phyloP scores from a whole-genome alignment of 1,140 invertebrate genomes.

The Schlechtendalia chinensis region DNA sequence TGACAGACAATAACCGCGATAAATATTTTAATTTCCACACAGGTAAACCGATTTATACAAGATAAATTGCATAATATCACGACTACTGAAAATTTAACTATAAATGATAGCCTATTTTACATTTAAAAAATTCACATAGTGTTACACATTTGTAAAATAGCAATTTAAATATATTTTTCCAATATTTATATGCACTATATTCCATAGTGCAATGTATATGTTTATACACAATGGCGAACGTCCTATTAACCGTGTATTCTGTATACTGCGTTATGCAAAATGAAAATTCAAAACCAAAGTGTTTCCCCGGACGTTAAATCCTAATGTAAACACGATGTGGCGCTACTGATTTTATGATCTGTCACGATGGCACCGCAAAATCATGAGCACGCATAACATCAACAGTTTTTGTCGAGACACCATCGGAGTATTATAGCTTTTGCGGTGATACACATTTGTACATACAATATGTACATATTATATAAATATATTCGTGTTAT shows the following conservation, averaged over 20 bases:
- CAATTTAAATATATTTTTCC: no score
- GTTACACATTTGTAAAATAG: no score
- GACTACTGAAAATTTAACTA: background rate
- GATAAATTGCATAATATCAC: no score
- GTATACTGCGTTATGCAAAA: background rate
- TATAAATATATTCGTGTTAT: background rate
- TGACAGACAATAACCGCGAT: background rate
- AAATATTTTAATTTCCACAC: background rate
- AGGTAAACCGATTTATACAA: no score
- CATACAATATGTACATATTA: no score
- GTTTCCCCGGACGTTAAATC: slow-evolving; percentile 25
- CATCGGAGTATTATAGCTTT: slow-evolving; percentile 24
- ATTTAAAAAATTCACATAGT: background rate
- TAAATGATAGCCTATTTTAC: background rate
- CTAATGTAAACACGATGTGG: slow-evolving; percentile 20
- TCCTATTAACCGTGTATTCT: background rate
- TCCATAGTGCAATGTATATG: background rate
- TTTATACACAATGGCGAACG: background rate
- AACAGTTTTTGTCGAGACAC: slow-evolving; percentile 5
- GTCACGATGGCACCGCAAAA: slow-evolving; percentile 44
- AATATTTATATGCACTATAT: no score
- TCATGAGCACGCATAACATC: slow-evolving; percentile 35
- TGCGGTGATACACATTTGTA: slow-evolving; percentile 22
- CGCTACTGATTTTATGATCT: slow-evolving; percentile 41
- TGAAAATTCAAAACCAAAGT: slow-evolving; percentile 23